These are phyloP conservation scores for Scaptomyza tumidula DNA, from an alignment of 2,888 invertebrate species.

Conservation along the genomic window DNA sequence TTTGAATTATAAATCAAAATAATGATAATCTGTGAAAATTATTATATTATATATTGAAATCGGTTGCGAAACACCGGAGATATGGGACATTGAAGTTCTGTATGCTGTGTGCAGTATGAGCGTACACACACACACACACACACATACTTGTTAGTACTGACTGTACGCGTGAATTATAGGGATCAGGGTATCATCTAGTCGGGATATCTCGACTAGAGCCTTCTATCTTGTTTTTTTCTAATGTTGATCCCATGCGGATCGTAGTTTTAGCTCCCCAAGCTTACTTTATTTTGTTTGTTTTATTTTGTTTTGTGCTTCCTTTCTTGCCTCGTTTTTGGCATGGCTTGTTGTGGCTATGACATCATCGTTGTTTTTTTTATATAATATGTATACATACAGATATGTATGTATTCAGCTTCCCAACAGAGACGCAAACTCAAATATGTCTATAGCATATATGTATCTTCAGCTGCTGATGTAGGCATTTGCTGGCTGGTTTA, in stretches of 20 bases:
- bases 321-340: constrained; percentile 20
- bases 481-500: constrained; percentile 20
- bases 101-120: too few species aligned
- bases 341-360: constrained; percentile 45
- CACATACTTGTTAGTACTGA: too few species aligned
- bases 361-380: constrained; percentile 43
- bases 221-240: too few species aligned
- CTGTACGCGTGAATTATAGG: too few species aligned
- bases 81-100: too few species aligned
- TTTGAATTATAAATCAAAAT: too few species aligned
- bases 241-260: constrained; percentile 10
- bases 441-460: not conserved
- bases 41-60: too few species aligned
- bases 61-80: too few species aligned
- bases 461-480: constrained; percentile 27
- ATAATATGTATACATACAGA: constrained; percentile 16
- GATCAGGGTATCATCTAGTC: too few species aligned
- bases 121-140: too few species aligned
- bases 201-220: too few species aligned
- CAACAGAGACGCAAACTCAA: constrained; percentile 15
- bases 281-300: constrained; percentile 35
- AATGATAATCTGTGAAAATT: too few species aligned
- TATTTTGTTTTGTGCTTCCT: constrained; percentile 3
- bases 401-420: constrained; percentile 54
- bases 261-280: constrained; percentile 4